Conservation (phyloP, 2,797 vertebrate genomes). For the Euphonia xanthogaster region DNA sequence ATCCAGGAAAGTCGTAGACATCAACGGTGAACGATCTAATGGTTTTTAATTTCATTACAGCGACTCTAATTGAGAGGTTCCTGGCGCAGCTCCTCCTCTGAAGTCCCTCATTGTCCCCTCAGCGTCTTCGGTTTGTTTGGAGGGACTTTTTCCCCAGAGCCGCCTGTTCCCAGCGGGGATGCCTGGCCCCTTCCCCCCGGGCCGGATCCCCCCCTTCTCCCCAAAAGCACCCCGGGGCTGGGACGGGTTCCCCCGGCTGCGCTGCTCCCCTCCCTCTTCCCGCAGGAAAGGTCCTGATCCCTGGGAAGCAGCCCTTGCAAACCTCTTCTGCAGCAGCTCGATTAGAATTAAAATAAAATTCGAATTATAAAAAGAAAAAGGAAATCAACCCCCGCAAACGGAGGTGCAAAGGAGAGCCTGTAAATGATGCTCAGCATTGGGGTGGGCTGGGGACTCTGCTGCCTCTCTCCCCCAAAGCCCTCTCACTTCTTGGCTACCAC, state of each 20-base stretch:
- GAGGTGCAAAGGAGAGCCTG: neutral
- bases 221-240: neutral
- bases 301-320: neutral
- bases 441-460: neutral
- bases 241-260: neutral
- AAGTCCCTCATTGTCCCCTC: constrained; percentile 50
- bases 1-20: constrained; percentile 73
- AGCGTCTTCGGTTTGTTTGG: neutral
- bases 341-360: neutral
- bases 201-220: neutral
- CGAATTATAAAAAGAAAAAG: neutral
- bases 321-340: neutral
- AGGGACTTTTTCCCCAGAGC: constrained; percentile 34
- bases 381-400: neutral
- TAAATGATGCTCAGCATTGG: neutral
- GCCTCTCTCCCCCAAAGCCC: neutral
- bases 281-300: neutral
- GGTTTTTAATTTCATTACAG: constrained; percentile 81
- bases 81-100: constrained; percentile 47
- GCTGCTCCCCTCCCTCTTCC: neutral
- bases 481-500: neutral
- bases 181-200: neutral
- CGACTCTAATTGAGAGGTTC: constrained; percentile 72
- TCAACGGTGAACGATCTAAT: constrained; percentile 80
- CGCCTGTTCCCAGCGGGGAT: constrained; percentile 38